Base-by-base conservation (phyloP, 92 coral and sea anemone genomes). In the Phymanthus crucifer region DNA sequence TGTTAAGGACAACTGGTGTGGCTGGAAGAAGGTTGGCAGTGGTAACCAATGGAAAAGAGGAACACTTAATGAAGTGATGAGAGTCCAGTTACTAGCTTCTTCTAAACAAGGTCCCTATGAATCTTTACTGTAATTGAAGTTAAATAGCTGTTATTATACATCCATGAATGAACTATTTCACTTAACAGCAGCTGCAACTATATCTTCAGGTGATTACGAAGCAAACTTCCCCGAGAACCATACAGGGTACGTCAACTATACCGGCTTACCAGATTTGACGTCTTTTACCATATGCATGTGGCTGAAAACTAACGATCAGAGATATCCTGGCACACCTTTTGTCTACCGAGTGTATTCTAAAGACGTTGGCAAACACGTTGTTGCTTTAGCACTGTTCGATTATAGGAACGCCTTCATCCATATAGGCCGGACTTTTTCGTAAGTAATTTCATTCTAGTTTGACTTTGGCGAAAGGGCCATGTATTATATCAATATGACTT, bases 241-340 rank as follows among this genome's bases (percentile, higher is more conserved):
- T 57, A 47, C 50, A 21, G 73, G 87, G 38, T 78, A 90, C 70
- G 67, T 90, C 36, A 88, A 81, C 32, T 67, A 88, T 8, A 74
- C 92, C 69, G 85, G 85, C 40, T 66, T 90, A 10, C 94, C 92
- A 37, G 84, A 84, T 69, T 79, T 90, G 32, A 61, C 57, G 14
- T 84, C 88, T 50, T 73, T 90, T 27, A 88, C 92, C 3, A 65
- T 88, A 43, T 90, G 94, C 43, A 26, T 88, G 24, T 90, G 94
- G 94, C 73, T 90, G 80, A 90, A 88, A 47, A 80, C 91, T 24
- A 76, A 69, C 0, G 92, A 74, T 47, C 73, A 38, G 2, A 58
- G 47, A 32, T 56, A 57, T 33, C 81, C 84, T 4, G 94, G 94
- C 3, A 81, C 94, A 2, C 89, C 85, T 9, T 32, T 87, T 48